Evolutionary conservation across 2,888 invertebrate genomes (phyloP), one percentile per base, ranked within the genome.

Genomic region (Cinara cedri): DNA sequence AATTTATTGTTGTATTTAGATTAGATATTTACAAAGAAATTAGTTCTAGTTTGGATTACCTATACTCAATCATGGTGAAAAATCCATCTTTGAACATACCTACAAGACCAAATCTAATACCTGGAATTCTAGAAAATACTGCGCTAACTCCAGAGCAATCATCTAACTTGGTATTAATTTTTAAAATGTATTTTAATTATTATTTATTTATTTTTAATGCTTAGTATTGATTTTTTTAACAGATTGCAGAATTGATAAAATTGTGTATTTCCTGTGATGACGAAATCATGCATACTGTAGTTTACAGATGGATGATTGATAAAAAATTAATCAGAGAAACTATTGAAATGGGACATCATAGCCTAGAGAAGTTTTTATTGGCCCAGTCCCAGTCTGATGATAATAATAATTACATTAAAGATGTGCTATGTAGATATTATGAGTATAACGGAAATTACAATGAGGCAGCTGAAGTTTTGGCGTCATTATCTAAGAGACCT

Each of bases 341-440:
- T 63, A 90, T 91, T 70, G 88, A 89, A 66, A 87, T 91, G 0
- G 89, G 90, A 14, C 89, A 91, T 57, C 88, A 91, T 1, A 93
- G 92, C 13, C 87, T 96, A 65, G 95, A 96, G 85, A 88, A 90
- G 42, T 96, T 93, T 86, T 87, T 96, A 63, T 70, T 78, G 42
- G 16, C 78, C 42, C 78, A 78, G 13, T 78, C 70, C 14, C 60
- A 42, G 21, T 57, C 49, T 57, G 78, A 78, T 2, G 51, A 62
- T 4, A 60, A 10, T 9, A 87, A 89, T 83, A 86, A 90, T 1
- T 87, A 88, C 83, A 86, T 92, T 26, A 89, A 93, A 82, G 95
- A 97, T 85, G 87, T 98, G 82, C 87, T 98, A 80, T 98, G 98
- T 98, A 96, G 96, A 86, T 97, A 94, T 85, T 96, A 98, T 84